Percentiles rank a stretch among this genome's conserved stretches.
Conservation (phyloP, 2,113 vertebrate species). For the Genyomyrus donnyi region DNA sequence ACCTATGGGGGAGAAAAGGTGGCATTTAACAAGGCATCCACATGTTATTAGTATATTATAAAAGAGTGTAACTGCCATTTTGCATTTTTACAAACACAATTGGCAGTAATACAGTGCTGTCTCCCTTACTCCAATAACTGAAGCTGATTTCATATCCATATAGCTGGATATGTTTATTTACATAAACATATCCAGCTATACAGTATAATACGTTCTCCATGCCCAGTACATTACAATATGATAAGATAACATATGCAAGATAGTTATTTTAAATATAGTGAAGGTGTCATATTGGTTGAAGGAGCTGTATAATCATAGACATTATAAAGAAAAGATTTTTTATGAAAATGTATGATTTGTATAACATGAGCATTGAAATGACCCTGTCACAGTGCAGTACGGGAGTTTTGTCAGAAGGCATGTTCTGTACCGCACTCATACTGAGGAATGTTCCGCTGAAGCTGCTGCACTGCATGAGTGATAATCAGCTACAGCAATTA, state of each 20-base stretch:
- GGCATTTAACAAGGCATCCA: neutral
- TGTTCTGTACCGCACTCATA: neutral
- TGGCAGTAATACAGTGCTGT: neutral
- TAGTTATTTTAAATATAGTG: neutral
- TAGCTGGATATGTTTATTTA: no score
- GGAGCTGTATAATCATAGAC: neutral
- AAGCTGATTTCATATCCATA: neutral
- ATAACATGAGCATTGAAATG: neutral
- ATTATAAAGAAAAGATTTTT: neutral
- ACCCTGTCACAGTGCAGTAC: neutral
- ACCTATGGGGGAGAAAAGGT: neutral
- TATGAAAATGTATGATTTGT: neutral
- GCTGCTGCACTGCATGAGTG: neutral
- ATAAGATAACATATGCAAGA: neutral
- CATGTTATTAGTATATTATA: neutral
- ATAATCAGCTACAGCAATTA: neutral
- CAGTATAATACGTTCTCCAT: neutral
- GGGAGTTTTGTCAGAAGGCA: neutral
- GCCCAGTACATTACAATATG: neutral
- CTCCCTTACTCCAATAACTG: neutral
- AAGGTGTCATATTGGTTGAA: neutral
- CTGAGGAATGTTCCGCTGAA: neutral
- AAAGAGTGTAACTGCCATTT: neutral
- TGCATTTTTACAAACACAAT: neutral
- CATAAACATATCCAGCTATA: neutral